Evolutionary conservation across 2,888 invertebrate species (phyloP).

Genomic region (Unio delphinus): DNA sequence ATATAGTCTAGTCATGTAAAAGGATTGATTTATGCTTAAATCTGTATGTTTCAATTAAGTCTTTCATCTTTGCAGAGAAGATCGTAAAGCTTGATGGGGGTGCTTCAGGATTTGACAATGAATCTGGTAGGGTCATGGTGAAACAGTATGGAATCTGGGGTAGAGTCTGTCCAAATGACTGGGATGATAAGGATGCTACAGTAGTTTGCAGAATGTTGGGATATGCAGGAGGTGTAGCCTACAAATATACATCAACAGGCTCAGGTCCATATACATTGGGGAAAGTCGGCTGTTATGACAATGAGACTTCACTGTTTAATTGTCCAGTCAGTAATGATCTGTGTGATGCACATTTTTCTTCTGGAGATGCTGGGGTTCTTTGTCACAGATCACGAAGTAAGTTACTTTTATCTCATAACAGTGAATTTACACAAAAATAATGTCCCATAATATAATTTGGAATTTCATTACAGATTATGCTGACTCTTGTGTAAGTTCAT

Average conservation of each 20-base stretch:
- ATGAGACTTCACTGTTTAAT: conserved; percentile 35
- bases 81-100: conserved; percentile 38
- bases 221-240: conserved; percentile 45
- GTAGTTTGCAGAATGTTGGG: conserved; percentile 56
- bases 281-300: conserved; percentile 41
- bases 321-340: conserved; percentile 45
- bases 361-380: conserved; percentile 46
- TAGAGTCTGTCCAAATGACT: conserved; percentile 78
- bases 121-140: conserved; percentile 76
- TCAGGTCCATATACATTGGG: conserved; percentile 47
- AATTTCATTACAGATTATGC: too few relatives aligned
- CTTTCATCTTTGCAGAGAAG: conserved; percentile 24
- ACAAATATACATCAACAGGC: conserved; percentile 44
- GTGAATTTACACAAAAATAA: too few relatives aligned
- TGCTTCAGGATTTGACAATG: conserved; percentile 25
- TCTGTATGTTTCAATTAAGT: not conserved
- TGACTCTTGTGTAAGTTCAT: too few relatives aligned
- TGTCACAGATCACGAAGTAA: conserved; percentile 42
- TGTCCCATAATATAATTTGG: too few relatives aligned
- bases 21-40: conserved; percentile 1
- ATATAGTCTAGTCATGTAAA: not conserved
- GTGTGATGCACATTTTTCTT: conserved; percentile 45
- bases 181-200: conserved; percentile 55
- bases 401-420: conserved; percentile 2
- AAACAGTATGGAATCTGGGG: conserved; percentile 81